Base-by-base conservation (phyloP, 2,797 vertebrate genomes). In the Gallirallus australis region DNA sequence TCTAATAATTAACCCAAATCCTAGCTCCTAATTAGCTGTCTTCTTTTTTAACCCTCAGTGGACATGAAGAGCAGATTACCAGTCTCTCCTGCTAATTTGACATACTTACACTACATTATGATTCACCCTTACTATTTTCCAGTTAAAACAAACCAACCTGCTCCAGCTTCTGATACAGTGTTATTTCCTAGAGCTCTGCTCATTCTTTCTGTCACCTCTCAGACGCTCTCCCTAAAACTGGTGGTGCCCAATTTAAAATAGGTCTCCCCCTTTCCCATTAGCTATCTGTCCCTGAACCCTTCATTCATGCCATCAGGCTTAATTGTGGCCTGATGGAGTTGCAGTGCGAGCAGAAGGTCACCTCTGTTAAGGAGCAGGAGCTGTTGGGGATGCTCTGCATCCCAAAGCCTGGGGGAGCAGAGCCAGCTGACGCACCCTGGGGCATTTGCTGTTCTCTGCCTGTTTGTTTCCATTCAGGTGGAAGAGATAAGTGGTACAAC, bases 1-100 rank as follows among this genome's bases (percentile, higher is more conserved):
- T 91, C 82, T 96, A 95, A 96, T 96, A 96, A 95, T 95, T 96
- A 93, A 95, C 92, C 76, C 54, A 89, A 95, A 94, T 88, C 61
- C 72, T 82, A 56, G 61, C 86, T 81, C 89, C 85, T 94, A 93
- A 87, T 93, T 89, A 89, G 45, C 79, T 75, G 24, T 92, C 86
- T 92, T 91, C 75, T 93, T 82, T 7, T 84, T 95, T 95, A 95
- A 96, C 91, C 89, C 82, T 96, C 89, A 81, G 79, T 87, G 89
- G 72, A 75, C 83, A 83, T 30, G 86, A 70, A 60, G 39, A 84
- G 50, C 64, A 92, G 60, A 75, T 95, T 79, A 93, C 69, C 50
- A 42, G 66, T 77, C 60, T 79, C n/a, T 92, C 65, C 39, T 89
- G 50, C 79, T 94, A 91, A 85, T 95, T 94, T 93, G 82, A 37